Base-by-base conservation (phyloP, 2,888 invertebrate genomes). In the Stegana nigrithorax region DNA sequence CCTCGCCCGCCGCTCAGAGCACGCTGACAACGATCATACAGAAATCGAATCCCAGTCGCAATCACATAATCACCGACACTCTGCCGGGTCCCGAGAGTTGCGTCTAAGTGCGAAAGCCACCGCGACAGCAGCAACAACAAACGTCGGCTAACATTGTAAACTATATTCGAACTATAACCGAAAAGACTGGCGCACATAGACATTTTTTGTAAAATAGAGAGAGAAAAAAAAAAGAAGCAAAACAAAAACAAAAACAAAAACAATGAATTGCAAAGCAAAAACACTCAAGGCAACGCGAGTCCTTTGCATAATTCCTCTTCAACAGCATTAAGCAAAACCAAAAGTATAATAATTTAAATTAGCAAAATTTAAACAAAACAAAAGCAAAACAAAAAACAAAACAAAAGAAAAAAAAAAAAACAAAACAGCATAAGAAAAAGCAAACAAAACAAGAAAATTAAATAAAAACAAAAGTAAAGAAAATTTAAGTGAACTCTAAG, bases 81-180 rank as follows among this genome's bases (percentile, higher is more conserved):
- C 89, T 94, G 84, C 94, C 94, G 27, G 94, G 94, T 65, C 94
- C 94, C 44, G 94, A 94, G 85, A 94, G 94, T 87, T 94, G 94
- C 87, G 94, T 94, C 83, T 94, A 90, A 89, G 69, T 29, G 12
- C 47, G 19, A n/a, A 42, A 50, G 55, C 44, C 56, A 39, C 45
- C 50, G 45, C 45, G 47, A 66, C 71, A 68, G 66, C 70, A 76
- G 60, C 62, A 67, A 73, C 68, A 77, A 55, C 32, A 47, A 47
- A 47, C 12, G 25, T n/a, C n/a, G n/a, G n/a, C 12, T n/a, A n/a
- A n/a, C n/a, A n/a, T n/a, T n/a, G n/a, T 55, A 55, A 32, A 39
- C 17, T 14, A 17, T 23, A 55, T 32, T 55, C 36, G 27, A 55
- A 32, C n/a, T 32, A 36, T 26, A n/a, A 25, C 45, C 17, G 32